These are phyloP conservation scores for Pelecanoides urinatrix DNA, from an alignment of 2,113 vertebrate species.

Conservation along the genomic window DNA sequence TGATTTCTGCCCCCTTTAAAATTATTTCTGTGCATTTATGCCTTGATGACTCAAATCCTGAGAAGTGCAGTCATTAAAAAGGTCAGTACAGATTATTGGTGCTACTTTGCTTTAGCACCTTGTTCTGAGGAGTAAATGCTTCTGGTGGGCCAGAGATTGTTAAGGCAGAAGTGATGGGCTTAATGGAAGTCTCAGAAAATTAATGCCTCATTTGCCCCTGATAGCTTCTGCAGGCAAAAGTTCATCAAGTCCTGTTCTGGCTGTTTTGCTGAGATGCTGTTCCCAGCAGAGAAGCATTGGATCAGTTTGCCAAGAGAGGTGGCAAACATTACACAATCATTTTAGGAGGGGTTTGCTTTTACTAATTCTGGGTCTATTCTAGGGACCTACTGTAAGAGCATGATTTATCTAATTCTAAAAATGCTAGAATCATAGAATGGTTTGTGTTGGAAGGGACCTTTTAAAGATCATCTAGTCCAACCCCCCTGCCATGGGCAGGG, in stretches of 20 bases:
- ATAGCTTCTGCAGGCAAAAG: background rate
- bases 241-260: background rate
- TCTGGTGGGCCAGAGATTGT: background rate
- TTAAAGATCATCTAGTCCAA: background rate
- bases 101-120: background rate
- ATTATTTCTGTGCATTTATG: background rate
- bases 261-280: background rate
- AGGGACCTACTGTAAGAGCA: background rate
- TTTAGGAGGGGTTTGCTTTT: fast-evolving
- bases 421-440: background rate
- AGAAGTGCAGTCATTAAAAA: background rate
- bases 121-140: background rate
- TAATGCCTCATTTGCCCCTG: background rate
- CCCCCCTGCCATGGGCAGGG: background rate
- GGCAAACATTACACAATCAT: background rate
- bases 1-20: background rate
- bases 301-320: background rate
- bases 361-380: background rate
- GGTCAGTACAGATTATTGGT: background rate
- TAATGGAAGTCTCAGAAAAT: background rate
- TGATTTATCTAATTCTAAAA: background rate
- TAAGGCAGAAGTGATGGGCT: background rate
- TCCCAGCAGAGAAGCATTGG: background rate
- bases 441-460: background rate
- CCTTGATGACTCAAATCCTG: background rate